Evolutionary conservation across 2,888 invertebrate genomes (phyloP).

Genomic region (Amorpha juglandis): DNA sequence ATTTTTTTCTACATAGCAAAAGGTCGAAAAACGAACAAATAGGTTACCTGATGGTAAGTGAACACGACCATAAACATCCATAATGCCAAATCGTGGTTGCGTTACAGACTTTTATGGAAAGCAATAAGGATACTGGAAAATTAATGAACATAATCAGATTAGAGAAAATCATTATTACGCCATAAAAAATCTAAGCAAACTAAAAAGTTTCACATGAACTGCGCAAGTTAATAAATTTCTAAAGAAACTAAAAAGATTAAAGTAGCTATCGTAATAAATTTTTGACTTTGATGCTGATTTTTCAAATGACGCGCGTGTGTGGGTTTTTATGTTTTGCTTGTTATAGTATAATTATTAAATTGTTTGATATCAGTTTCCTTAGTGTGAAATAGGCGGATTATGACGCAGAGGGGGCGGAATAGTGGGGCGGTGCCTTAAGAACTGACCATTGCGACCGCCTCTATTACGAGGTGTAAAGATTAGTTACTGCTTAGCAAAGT

Average conservation of each 20-base stretch:
- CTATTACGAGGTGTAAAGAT: background rate
- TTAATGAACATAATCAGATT: background rate
- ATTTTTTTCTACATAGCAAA: no score
- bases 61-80: no score
- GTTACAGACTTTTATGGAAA: no score
- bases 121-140: no score
- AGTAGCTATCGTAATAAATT: slow-evolving; percentile 9
- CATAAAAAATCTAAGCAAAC: background rate
- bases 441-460: background rate
- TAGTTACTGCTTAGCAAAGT: background rate
- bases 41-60: no score
- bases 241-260: slow-evolving; percentile 19
- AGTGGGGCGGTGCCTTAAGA: slow-evolving; percentile 3
- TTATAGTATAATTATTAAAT: slow-evolving; percentile 9
- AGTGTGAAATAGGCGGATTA: background rate
- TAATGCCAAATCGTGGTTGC: no score
- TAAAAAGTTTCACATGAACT: background rate
- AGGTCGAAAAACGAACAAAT: no score
- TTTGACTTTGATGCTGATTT: slow-evolving; percentile 20
- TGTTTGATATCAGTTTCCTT: slow-evolving; percentile 2
- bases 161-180: background rate
- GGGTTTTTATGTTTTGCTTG: slow-evolving; percentile 8
- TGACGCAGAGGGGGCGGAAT: background rate
- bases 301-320: slow-evolving; percentile 9
- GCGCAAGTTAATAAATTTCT: slow-evolving; percentile 19